Conservation (phyloP, 2,113 vertebrate species). For the Microtus richardsoni region DNA sequence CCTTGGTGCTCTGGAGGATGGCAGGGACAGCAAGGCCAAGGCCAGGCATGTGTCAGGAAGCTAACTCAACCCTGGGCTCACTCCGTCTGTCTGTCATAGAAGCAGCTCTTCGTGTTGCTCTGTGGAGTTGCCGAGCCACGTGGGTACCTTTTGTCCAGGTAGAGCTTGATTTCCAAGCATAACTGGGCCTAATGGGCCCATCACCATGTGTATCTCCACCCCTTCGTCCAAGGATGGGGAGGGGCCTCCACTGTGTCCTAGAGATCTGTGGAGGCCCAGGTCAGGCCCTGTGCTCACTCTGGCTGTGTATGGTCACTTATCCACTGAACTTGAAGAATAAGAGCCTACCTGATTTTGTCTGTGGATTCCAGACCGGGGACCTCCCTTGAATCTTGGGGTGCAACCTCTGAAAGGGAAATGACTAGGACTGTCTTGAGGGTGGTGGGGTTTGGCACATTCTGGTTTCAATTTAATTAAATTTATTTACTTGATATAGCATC, state of each 20-base stretch:
- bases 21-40: not conserved
- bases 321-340: not conserved
- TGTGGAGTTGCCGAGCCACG: not conserved
- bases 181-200: not conserved
- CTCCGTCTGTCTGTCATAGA: not conserved
- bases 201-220: not conserved
- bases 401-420: not conserved
- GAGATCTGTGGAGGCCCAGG: not conserved
- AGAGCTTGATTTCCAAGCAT: not conserved
- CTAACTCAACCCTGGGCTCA: not conserved
- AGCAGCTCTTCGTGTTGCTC: not conserved
- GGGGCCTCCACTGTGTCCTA: not conserved
- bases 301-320: not conserved
- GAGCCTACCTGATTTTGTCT: not conserved
- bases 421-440: not conserved
- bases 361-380: not conserved
- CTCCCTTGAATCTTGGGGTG: not conserved
- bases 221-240: not conserved
- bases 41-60: not conserved
- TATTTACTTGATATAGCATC: not conserved
- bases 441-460: not conserved
- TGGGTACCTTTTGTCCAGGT: not conserved
- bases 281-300: not conserved
- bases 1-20: not conserved
- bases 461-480: not conserved